Percentiles rank a stretch among this genome's conserved stretches.
Conservation (phyloP, 2,113 vertebrate species). For the Etheostoma spectabile region DNA sequence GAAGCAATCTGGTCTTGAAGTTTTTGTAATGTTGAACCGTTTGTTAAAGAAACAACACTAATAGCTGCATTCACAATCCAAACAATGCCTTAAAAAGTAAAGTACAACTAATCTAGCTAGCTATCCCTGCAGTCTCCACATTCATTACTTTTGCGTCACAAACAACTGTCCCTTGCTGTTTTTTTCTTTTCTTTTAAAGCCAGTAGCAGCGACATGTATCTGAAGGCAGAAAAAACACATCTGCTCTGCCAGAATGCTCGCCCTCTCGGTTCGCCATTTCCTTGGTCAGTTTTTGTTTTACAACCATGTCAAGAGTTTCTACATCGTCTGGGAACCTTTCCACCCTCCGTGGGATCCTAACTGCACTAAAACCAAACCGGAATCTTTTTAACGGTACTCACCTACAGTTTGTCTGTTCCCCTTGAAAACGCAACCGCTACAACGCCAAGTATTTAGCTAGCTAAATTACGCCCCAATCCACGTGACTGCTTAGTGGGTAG, state of each 20-base stretch:
- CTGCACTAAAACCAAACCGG: not conserved
- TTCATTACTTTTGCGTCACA: not conserved
- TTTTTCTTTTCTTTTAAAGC: not conserved
- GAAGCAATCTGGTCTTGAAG: not conserved
- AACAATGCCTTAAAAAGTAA: not conserved
- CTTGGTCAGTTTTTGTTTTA: not conserved
- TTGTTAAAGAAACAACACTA: not conserved
- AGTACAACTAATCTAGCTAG: not conserved
- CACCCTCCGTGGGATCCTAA: too few relatives aligned
- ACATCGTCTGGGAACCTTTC: not conserved
- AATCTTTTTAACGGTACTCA: conserved; percentile 41
- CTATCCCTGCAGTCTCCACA: not conserved
- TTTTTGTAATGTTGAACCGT: not conserved
- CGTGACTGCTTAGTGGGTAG: not conserved
- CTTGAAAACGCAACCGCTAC: not conserved
- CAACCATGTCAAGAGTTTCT: not conserved
- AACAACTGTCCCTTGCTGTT: not conserved
- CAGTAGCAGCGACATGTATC: not conserved
- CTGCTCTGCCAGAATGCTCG: not conserved
- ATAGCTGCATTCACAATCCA: not conserved
- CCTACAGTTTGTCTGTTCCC: not conserved
- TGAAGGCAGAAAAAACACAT: not conserved
- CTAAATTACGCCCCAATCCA: not conserved
- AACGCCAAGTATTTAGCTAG: not conserved
- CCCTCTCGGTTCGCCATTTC: not conserved